Conservation (phyloP, 2,888 invertebrate genomes). For the Physocephala rufipes region DNA sequence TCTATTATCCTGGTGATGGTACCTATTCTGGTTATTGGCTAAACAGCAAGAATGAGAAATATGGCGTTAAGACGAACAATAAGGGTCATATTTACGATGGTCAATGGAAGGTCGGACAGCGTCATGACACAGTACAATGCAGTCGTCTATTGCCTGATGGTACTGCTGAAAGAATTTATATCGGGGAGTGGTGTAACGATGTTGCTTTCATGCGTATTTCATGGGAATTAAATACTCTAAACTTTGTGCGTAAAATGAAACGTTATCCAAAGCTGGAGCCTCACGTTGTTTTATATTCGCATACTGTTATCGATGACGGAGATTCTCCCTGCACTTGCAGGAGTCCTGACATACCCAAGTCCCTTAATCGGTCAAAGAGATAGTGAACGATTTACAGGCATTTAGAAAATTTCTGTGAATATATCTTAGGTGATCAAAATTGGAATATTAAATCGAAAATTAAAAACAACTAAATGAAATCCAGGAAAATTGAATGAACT, state of each 20-base stretch:
- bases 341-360: conserved; percentile 24
- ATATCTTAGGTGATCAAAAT: too few relatives aligned
- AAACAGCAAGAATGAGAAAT: conserved; percentile 53
- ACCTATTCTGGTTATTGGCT: conserved; percentile 57
- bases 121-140: conserved; percentile 58
- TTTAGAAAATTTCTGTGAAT: too few relatives aligned
- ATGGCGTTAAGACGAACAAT: conserved; percentile 53
- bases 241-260: conserved; percentile 49
- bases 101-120: conserved; percentile 55
- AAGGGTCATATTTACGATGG: conserved; percentile 60
- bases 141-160: conserved; percentile 52
- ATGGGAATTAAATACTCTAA: conserved; percentile 51
- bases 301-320: conserved; percentile 38
- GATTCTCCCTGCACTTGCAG: conserved; percentile 48
- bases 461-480: neutral
- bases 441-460: neutral
- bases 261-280: conserved; percentile 52
- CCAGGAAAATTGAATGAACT: too few relatives aligned
- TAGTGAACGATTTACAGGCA: too few relatives aligned
- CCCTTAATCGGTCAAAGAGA: neutral
- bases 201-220: conserved; percentile 38
- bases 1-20: conserved; percentile 55
- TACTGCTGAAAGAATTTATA: conserved; percentile 53
- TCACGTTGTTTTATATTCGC: conserved; percentile 40
- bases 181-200: conserved; percentile 59